Evolutionary conservation across 2,888 invertebrate species (phyloP), one percentile per base, ranked within the genome.

Genomic region (Pogonocherus hispidulus): DNA sequence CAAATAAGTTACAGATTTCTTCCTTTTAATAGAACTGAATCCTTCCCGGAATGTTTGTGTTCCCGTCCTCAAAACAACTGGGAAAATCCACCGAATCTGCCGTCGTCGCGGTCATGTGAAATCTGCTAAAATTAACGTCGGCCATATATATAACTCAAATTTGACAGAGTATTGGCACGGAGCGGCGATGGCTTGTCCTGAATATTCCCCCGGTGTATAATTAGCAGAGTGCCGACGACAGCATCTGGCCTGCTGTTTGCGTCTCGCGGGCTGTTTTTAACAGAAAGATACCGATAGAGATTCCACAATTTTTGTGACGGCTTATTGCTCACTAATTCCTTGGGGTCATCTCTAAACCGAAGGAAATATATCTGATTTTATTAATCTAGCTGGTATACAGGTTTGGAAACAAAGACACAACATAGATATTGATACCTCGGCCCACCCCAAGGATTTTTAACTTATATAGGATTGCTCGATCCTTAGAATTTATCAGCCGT

Each of bases 81-180:
- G 37, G 19, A 41, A 19, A 55, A 22, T 18, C 37, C 52, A 9
- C 22, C 18, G 14, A 14, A 18, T 37, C n/a, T 22, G 18, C 22
- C 47, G 11, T 44, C 16, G 20, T 19, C 35, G 41, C 41, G 41
- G 20, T 55, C 55, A 41, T 55, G 55, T 41, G 22, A 55, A 52
- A 55, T 55, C 20, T n/a, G 16, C 55, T 55, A 55, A 55, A 54
- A 35, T 54, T 55, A 55, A 55, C 37, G 14, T 37, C 20, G 55
- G 20, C 37, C 55, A 14, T 20, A 55, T 41, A 55, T 55, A 55
- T 55, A 55, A 55, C 55, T 55, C 55, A 55, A 55, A 55, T 55
- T 55, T 55, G 55, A 55, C 55, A 55, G 55, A 41, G 19, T 55
- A 55, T 55, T 55, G 55, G 55, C 55, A 55, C 55, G 3, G 19